These are phyloP conservation scores for Clytia hemisphaerica DNA, from an alignment of 30 jellyfish, hydroid and myxozoan genomes.

Conservation along the genomic window DNA sequence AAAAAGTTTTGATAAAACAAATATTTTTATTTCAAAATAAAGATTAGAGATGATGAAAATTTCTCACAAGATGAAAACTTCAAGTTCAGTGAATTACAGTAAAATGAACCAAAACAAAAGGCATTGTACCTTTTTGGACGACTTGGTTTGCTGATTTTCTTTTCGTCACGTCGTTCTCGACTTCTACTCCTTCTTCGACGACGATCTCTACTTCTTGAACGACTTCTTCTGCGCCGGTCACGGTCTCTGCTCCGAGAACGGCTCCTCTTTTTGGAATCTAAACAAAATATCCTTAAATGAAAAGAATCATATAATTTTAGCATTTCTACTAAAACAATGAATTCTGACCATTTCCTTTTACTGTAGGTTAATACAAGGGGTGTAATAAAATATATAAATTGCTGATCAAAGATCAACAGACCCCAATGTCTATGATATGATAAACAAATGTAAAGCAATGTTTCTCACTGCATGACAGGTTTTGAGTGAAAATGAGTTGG, in stretches of 20 bases:
- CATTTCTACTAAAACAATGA: too few relatives aligned
- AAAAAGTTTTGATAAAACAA: neutral
- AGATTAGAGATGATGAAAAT: neutral
- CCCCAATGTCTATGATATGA: too few relatives aligned
- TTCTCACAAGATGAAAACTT: neutral
- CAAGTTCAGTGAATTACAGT: neutral
- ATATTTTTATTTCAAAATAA: neutral
- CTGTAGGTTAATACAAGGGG: too few relatives aligned
- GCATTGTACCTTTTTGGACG: slow-evolving; percentile 9
- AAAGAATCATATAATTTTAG: too few relatives aligned
- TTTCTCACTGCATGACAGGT: too few relatives aligned
- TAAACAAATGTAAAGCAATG: too few relatives aligned
- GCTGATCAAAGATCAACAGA: too few relatives aligned
- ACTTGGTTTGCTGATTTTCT: too few relatives aligned
- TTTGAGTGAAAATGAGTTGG: too few relatives aligned
- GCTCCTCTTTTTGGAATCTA: slow-evolving; percentile 41
- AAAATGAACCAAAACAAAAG: neutral
- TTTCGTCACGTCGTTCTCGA: slow-evolving; percentile 27
- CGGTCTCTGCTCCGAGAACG: slow-evolving; percentile 46
- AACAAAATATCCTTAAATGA: slow-evolving; percentile 19
- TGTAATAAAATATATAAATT: too few relatives aligned
- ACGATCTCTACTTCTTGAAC: slow-evolving; percentile 34
- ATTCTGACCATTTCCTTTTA: too few relatives aligned
- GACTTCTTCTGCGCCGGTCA: slow-evolving; percentile 28
- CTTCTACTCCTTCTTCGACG: slow-evolving; percentile 22